Conservation (phyloP, 2,888 invertebrate species). For the Stenoptilia bipunctidactyla region DNA sequence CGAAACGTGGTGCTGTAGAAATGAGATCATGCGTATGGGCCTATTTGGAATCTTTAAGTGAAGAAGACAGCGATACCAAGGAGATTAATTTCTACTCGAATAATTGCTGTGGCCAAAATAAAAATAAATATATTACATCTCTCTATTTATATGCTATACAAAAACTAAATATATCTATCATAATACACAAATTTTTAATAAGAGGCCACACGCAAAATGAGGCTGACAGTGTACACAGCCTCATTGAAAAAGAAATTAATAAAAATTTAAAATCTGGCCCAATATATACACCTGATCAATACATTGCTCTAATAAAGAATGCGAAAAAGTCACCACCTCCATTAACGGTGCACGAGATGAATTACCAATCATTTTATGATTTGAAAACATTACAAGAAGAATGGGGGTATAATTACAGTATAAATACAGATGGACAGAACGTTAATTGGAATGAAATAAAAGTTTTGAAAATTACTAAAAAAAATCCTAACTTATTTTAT, state of each 20-base stretch:
- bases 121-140: constrained; percentile 15
- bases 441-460: constrained; percentile 1
- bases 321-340: constrained; percentile 10
- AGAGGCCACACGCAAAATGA: constrained; percentile 17
- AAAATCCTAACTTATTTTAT: constrained; percentile 3
- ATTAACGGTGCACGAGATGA: not conserved
- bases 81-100: constrained; percentile 13
- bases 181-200: constrained; percentile 15
- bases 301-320: constrained; percentile 12
- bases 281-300: constrained; percentile 15
- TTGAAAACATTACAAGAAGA: constrained; percentile 9
- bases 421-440: constrained; percentile 6
- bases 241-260: constrained; percentile 16
- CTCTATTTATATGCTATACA: constrained; percentile 12
- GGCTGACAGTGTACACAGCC: constrained; percentile 12
- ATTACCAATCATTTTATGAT: constrained; percentile 5
- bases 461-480: constrained; percentile 1
- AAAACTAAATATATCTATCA: constrained; percentile 10
- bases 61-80: constrained; percentile 5
- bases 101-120: constrained; percentile 16
- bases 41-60: constrained; percentile 8
- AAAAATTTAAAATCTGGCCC: constrained; percentile 14
- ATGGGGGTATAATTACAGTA: constrained; percentile 6
- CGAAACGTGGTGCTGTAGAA: constrained; percentile 17
- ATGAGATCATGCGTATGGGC: constrained; percentile 13